Base-by-base conservation (phyloP, 2,888 invertebrate genomes). In the Diachrysia chrysitis region DNA sequence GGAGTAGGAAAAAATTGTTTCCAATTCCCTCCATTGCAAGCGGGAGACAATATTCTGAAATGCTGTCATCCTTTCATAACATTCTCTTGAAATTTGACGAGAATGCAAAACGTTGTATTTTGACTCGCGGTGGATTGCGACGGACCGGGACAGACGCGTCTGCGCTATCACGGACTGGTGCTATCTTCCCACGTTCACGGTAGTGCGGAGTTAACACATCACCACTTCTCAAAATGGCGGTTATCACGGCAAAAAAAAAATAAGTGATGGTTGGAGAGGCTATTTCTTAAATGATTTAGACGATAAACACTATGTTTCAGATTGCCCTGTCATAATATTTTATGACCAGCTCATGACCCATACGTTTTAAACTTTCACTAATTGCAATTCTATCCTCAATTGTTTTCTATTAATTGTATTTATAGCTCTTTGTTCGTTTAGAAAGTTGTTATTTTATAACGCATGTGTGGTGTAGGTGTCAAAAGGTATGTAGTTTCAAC, bases 331-430 rank as follows among this genome's bases (percentile, higher is more conserved):
- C 42, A 58, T 19, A 42, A 19, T 17, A 51, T 6, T 71, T 58
- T 63, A 35, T 14, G 1, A 5, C 5, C 57, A 17, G 37, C 59
- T 54, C 69, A 56, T 69, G 66, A 74, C 63, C 16, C 23, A 67
- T 32, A 51, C 55, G 29, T 37, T 51, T 12, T 4, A 25, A 17
- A 73, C 82, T 82, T 82, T 82, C 80, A 72, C 80, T 77, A 67
- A 73, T 71, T 81, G 70, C 67, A 73, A 62, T 69, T 57, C 67
- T 58, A 56, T 76, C 25, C 60, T 60, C 76, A 56, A 64, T 76
- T 71, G 67, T 81, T 67, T 73, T 76, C 69, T 76, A 72, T 66
- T 73, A 73, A 73, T 73, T 73, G 73, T 74, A 61, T 76, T 70
- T 73, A 78, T 78, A 58, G 59, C 63, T 75, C 71, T 71, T 76